phyloP scores from a whole-genome alignment of 2,888 invertebrate genomes.

The Drosophila atroscutellata region DNA sequence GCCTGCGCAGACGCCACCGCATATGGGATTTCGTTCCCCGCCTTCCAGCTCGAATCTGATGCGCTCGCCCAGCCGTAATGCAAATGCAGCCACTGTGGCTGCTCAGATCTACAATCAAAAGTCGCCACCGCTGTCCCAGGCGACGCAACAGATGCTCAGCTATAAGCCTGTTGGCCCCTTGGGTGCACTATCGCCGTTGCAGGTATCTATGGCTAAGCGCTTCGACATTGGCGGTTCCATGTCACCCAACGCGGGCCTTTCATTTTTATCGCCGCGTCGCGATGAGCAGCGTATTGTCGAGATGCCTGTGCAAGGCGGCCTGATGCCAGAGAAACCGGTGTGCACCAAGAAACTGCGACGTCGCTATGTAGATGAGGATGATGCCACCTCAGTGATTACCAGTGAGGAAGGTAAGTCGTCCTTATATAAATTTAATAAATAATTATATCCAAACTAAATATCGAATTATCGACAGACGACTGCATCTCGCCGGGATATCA shows the following conservation, averaged over 20 bases:
- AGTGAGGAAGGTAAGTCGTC: conserved; percentile 83
- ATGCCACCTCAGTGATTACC: conserved; percentile 85
- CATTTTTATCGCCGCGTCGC: conserved; percentile 83
- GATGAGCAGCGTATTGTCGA: conserved; percentile 84
- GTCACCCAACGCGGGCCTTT: conserved; percentile 82
- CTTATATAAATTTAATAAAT: neutral
- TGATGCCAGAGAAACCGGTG: conserved; percentile 82
- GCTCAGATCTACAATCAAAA: conserved; percentile 76
- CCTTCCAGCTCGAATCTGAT: conserved; percentile 75
- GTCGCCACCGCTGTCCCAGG: conserved; percentile 81
- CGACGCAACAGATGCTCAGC: conserved; percentile 83
- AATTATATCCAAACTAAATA: neutral
- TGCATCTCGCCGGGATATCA: conserved; percentile 85
- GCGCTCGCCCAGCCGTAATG: conserved; percentile 82
- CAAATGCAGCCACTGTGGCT: conserved; percentile 62
- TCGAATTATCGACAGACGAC: conserved; percentile 74
- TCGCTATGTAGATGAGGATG: conserved; percentile 85
- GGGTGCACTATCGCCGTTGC: conserved; percentile 83
- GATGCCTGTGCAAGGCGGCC: conserved; percentile 81
- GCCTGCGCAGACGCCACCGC: conserved; percentile 61
- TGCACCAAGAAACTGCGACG: conserved; percentile 84
- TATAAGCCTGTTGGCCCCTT: conserved; percentile 83
- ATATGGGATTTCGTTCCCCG: conserved; percentile 82
- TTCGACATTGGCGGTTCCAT: conserved; percentile 83
- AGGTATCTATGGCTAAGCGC: conserved; percentile 83